Evolutionary conservation across 2,113 vertebrate genomes (phyloP).

Genomic region (Hemiprocne comata): DNA sequence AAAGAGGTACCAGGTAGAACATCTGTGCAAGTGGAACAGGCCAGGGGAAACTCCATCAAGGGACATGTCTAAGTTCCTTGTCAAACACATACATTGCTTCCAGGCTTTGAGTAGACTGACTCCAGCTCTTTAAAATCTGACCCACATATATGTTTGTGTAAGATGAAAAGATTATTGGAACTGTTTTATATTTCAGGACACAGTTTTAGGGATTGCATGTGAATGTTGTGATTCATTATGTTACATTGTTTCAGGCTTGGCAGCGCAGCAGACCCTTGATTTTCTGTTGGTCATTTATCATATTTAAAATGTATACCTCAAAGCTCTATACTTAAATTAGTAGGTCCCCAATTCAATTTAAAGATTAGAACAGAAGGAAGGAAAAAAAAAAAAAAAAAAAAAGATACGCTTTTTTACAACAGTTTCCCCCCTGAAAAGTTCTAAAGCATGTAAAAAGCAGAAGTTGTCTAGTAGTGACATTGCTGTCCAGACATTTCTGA

Average conservation of each 20-base stretch:
- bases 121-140: background rate
- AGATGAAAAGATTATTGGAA: background rate
- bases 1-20: background rate
- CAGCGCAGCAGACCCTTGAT: background rate
- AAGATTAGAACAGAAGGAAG: background rate
- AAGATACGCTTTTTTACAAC: no score
- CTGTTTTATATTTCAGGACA: background rate
- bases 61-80: background rate
- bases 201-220: background rate
- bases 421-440: background rate
- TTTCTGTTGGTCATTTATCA: background rate
- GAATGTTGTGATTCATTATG: background rate
- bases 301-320: background rate
- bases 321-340: background rate
- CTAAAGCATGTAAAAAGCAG: background rate
- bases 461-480: background rate
- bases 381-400: background rate
- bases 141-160: background rate
- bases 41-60: background rate
- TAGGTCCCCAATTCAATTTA: background rate
- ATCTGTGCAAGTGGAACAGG: background rate
- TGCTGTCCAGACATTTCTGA: background rate
- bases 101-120: background rate
- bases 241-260: background rate
- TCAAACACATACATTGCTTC: background rate